Evolutionary conservation across 2,113 vertebrate genomes (phyloP).

Genomic region (Petroica traversi): DNA sequence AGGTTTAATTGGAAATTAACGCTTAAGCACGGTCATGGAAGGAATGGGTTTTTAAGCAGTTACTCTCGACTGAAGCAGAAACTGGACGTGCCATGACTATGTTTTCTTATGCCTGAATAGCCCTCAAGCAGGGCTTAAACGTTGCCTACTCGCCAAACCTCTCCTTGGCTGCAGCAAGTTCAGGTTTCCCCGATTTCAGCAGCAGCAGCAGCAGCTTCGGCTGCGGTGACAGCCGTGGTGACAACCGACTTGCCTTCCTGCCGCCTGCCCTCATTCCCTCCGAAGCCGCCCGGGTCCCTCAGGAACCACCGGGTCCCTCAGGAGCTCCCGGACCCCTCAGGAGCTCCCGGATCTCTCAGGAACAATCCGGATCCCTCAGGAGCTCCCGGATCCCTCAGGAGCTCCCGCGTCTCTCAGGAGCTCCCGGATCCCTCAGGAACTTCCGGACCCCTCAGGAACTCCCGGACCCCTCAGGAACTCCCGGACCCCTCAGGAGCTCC

Average conservation of each 20-base stretch:
- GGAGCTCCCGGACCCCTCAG: no score
- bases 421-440: background rate
- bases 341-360: background rate
- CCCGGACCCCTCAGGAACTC: background rate
- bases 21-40: fast-evolving
- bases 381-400: no score
- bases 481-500: no score
- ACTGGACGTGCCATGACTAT: background rate
- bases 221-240: fast-evolving
- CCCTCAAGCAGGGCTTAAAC: fast-evolving
- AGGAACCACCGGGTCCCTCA: no score
- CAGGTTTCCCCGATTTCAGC: background rate
- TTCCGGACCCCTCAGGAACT: no score
- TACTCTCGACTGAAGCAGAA: background rate
- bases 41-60: background rate
- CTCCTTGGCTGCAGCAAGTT: fast-evolving
- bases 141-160: fast-evolving
- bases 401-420: background rate
- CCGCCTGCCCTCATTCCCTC: no score
- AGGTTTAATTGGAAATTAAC: background rate
- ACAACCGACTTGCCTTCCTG: background rate
- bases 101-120: fast-evolving
- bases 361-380: no score
- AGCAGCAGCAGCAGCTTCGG: background rate
- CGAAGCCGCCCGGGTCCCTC: background rate